Evolutionary conservation across 2,797 vertebrate species (phyloP).

Genomic region (Sebastes hubbsi): DNA sequence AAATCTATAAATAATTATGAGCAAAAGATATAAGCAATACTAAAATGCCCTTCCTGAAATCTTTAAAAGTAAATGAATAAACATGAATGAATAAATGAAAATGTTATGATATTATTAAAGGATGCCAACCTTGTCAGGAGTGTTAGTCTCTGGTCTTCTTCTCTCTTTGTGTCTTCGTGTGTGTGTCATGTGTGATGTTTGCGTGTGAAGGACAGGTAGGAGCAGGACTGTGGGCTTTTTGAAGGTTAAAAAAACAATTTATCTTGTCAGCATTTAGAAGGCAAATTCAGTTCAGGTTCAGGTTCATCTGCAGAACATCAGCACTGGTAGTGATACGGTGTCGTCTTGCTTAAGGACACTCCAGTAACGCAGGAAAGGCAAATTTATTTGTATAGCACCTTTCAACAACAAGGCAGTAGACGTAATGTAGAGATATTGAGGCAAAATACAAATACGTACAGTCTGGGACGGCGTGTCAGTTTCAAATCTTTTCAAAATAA

Average conservation of each 20-base stretch:
- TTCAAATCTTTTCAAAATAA: too few species aligned
- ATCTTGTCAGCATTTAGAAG: neutral
- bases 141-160: neutral
- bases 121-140: conserved; percentile 6
- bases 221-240: neutral
- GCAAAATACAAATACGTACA: neutral
- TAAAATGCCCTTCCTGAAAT: neutral
- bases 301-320: neutral
- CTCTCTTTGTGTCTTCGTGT: neutral
- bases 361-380: neutral
- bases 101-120: neutral
- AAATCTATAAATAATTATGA: too few species aligned
- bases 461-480: too few species aligned
- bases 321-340: neutral
- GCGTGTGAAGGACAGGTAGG: neutral
- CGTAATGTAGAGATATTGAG: neutral
- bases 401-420: neutral
- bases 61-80: too few species aligned
- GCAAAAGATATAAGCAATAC: neutral
- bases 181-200: neutral
- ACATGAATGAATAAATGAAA: neutral
- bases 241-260: neutral
- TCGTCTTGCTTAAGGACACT: neutral
- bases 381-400: neutral
- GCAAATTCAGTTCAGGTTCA: conserved; percentile 13